These are phyloP conservation scores for Temnothorax curvispinosus DNA, from an alignment of 1,140 invertebrate species.

Conservation along the genomic window DNA sequence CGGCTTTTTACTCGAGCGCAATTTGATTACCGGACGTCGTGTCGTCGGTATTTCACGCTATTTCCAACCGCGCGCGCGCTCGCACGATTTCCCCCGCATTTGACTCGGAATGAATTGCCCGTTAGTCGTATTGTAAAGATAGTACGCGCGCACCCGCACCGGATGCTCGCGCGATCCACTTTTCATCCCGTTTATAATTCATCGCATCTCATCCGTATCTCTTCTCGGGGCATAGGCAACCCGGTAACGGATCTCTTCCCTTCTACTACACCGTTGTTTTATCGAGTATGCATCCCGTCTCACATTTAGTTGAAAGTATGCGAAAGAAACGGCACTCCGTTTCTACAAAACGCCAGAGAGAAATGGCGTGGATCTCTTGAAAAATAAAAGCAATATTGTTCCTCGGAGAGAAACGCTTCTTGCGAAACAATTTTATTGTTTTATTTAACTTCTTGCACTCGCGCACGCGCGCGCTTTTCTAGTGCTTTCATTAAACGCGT, in stretches of 20 bases:
- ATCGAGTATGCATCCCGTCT: conserved; percentile 16
- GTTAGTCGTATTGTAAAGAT: conserved; percentile 21
- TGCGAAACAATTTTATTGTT: conserved; percentile 58
- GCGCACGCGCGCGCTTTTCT: conserved; percentile 17
- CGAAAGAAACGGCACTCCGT: conserved; percentile 21
- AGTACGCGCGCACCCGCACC: not conserved
- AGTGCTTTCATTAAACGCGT: conserved; percentile 57
- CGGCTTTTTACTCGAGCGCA: not conserved
- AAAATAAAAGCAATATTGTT: conserved; percentile 62
- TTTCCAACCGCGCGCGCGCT: not conserved
- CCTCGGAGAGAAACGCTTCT: conserved; percentile 25
- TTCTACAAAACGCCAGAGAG: conserved; percentile 25
- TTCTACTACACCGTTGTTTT: conserved; percentile 16
- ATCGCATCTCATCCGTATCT: conserved; percentile 17
- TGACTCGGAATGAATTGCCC: conserved; percentile 37
- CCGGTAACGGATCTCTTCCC: conserved; percentile 1
- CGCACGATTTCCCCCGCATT: not conserved
- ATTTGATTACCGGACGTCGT: conserved; percentile 40
- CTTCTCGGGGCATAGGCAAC: not conserved
- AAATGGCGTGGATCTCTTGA: conserved; percentile 32
- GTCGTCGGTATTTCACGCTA: not conserved
- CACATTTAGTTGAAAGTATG: conserved; percentile 34
- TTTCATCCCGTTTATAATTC: conserved; percentile 57
- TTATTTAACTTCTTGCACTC: conserved; percentile 44
- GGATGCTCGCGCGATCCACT: conserved; percentile 22